Evolutionary conservation across 2,113 vertebrate genomes (phyloP).

Genomic region (Microcebus ravelobensis): DNA sequence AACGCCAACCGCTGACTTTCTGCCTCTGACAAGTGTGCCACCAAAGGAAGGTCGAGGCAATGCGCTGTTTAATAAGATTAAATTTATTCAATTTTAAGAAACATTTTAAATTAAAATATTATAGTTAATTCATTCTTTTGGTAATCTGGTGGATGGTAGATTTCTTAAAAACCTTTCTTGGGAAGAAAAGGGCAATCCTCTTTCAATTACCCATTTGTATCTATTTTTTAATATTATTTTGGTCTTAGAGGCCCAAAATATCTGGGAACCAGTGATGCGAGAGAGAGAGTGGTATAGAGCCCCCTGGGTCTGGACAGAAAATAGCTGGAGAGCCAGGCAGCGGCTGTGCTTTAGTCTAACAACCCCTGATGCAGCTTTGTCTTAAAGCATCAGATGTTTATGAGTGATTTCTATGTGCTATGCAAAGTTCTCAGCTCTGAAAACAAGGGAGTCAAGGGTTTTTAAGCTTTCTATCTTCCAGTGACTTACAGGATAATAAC

Average conservation of each 20-base stretch:
- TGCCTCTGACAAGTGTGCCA: not conserved
- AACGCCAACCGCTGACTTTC: accelerated
- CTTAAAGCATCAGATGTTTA: not conserved
- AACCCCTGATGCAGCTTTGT: not conserved
- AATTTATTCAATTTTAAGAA: not conserved
- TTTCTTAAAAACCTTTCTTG: not conserved
- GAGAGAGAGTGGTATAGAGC: not conserved
- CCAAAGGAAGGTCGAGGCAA: not conserved
- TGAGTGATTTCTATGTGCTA: not conserved
- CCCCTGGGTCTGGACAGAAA: not conserved
- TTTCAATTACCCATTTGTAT: not conserved
- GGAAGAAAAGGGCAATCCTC: not conserved
- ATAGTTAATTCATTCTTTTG: not conserved
- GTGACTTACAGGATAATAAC: not conserved
- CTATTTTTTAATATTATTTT: slow-evolving; percentile 7
- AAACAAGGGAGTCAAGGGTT: not conserved
- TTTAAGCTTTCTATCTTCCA: not conserved
- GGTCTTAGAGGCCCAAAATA: not conserved
- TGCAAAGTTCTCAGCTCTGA: not conserved
- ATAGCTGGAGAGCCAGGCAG: not conserved
- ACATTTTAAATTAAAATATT: not conserved
- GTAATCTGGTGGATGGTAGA: not conserved
- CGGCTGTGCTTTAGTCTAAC: not conserved
- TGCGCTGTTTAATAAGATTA: not conserved
- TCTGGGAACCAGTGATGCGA: not conserved